Conservation (phyloP, 2,797 vertebrate genomes). For the Pangasius djambal region DNA sequence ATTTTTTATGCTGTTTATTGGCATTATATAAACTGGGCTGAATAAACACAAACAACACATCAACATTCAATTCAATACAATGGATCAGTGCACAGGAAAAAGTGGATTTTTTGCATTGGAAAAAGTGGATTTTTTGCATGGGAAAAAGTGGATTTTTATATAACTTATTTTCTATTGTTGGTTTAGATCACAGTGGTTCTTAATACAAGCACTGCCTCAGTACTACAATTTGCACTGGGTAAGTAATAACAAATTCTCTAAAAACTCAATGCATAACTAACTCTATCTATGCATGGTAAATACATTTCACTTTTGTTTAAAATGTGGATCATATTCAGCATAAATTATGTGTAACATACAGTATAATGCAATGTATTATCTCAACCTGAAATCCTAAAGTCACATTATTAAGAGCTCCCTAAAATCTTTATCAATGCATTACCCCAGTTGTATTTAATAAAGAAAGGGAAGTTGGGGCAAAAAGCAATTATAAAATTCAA, state of each 20-base stretch:
- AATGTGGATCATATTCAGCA: neutral
- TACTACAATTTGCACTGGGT: slow-evolving; percentile 97
- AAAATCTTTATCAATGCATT: neutral
- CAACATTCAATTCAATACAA: neutral
- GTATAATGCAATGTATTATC: neutral
- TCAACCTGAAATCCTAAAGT: neutral
- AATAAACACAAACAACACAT: neutral
- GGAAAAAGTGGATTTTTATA: neutral
- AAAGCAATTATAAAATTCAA: neutral
- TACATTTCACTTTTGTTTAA: neutral
- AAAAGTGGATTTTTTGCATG: neutral
- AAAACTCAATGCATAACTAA: neutral
- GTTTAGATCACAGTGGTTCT: slow-evolving; percentile 84
- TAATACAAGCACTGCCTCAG: slow-evolving; percentile 93
- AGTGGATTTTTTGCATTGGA: neutral
- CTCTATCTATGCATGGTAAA: neutral
- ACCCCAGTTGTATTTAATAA: neutral
- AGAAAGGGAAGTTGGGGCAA: neutral
- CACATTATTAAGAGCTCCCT: neutral
- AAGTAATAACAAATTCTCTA: slow-evolving; percentile 69
- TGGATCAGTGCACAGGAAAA: neutral
- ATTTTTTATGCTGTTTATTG: too few species aligned
- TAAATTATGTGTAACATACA: neutral
- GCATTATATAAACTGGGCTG: too few species aligned
- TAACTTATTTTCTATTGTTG: neutral